phyloP scores from a whole-genome alignment of 2,797 vertebrate genomes.

The Crotalus adamanteus region DNA sequence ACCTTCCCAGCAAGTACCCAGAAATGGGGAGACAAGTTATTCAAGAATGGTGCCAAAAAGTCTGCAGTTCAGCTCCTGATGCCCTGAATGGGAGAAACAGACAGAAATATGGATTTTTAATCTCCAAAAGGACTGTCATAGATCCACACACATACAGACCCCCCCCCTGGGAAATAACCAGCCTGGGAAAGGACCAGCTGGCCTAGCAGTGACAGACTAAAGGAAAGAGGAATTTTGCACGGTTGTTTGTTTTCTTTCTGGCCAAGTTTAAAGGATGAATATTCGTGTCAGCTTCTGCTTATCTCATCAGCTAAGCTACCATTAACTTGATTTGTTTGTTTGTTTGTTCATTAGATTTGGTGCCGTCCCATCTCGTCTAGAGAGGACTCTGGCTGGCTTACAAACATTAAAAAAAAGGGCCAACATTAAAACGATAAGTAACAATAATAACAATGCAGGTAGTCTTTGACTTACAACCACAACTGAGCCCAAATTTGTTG shows the following conservation, averaged over 20 bases:
- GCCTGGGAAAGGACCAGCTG: neutral
- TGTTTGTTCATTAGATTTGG: too few species aligned
- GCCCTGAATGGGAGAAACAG: slow-evolving; percentile 36
- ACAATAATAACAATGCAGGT: too few species aligned
- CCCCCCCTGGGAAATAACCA: slow-evolving; percentile 39
- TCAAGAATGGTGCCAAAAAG: slow-evolving; percentile 54
- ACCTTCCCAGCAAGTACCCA: neutral
- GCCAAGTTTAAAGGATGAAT: neutral
- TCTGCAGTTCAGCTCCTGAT: slow-evolving; percentile 33
- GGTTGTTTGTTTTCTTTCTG: neutral
- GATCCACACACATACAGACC: slow-evolving; percentile 22
- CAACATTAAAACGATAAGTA: too few species aligned
- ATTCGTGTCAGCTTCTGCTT: neutral
- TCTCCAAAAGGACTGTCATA: slow-evolving; percentile 25
- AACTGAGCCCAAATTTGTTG: too few species aligned
- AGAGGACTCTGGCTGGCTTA: too few species aligned
- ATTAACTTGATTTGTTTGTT: too few species aligned
- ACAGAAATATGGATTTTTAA: slow-evolving; percentile 52
- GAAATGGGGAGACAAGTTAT: slow-evolving; percentile 33
- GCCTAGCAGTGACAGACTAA: neutral
- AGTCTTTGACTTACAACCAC: too few species aligned
- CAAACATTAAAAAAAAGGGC: too few species aligned
- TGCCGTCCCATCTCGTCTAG: too few species aligned
- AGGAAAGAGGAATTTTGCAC: neutral
- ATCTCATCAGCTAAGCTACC: neutral